Percentiles rank a stretch among this genome's conserved stretches.
phyloP scores from a whole-genome alignment of 2,888 invertebrate genomes.

The Plagodis pulveraria region DNA sequence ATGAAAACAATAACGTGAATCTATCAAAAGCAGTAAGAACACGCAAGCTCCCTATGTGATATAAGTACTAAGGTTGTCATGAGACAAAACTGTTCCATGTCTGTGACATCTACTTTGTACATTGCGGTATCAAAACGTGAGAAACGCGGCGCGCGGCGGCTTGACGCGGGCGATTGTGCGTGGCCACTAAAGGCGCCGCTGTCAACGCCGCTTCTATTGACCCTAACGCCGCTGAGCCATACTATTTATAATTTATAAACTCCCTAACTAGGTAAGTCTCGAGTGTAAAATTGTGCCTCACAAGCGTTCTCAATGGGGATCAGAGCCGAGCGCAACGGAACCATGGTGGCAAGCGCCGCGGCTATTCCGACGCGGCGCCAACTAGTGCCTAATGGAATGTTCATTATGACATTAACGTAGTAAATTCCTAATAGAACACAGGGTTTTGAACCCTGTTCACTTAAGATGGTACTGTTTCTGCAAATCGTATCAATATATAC shows the following conservation, averaged over 20 bases:
- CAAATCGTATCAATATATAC: constrained; percentile 51
- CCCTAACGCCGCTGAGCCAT: constrained; percentile 63
- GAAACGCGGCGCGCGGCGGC: constrained; percentile 30
- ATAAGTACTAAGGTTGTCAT: constrained; percentile 58
- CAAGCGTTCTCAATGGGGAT: constrained; percentile 68
- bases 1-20: constrained; percentile 43
- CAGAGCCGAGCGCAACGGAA: constrained; percentile 61
- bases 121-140: constrained; percentile 61
- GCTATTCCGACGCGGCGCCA: constrained; percentile 32
- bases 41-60: constrained; percentile 62
- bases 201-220: constrained; percentile 56
- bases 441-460: constrained; percentile 67
- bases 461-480: constrained; percentile 61
- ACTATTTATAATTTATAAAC: constrained; percentile 77
- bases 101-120: constrained; percentile 72
- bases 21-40: constrained; percentile 62
- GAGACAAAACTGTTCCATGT: constrained; percentile 60
- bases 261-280: constrained; percentile 79
- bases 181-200: constrained; percentile 36
- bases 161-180: constrained; percentile 32
- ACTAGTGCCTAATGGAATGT: constrained; percentile 44
- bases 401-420: constrained; percentile 56
- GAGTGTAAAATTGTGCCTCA: constrained; percentile 81
- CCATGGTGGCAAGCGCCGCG: constrained; percentile 37
- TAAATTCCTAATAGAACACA: constrained; percentile 69